Evolutionary conservation across 2,797 vertebrate species (phyloP), one percentile per base, ranked within the genome.

Genomic region (Halcyon leucocephala): DNA sequence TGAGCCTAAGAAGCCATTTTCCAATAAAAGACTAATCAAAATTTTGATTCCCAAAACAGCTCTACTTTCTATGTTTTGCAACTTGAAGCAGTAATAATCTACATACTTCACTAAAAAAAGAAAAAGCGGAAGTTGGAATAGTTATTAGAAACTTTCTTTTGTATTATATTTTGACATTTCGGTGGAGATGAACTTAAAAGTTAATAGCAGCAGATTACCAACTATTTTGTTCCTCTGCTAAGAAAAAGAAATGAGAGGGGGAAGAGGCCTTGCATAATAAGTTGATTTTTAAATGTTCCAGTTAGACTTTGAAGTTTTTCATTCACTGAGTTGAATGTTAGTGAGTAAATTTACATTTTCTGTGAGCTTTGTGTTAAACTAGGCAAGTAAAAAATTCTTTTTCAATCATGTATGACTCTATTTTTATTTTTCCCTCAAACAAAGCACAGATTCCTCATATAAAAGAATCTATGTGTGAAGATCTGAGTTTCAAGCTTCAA

Each of bases 311-410:
- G 82, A 96, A 85, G 89, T 77, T 85, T n/a, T 82, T 82, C 71
- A 89, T 94, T 91, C 76, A 95, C 20, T n/a, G 51, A 84, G 48
- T 44, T 78, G 42, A 94, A 94, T 72, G 51, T 65, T 82, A 82
- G 66, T 84, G 71, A 82, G 72, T 58, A 94, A 92, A 93, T 95
- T 81, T 88, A 80, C 82, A 93, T 94, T 91, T 94, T 93, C 49
- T 86, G 48, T 31, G 29, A 93, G 86, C 37, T 80, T 86, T 85
- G 29, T 93, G 52, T 87, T 82, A 87, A 96, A 77, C 57, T 46
- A 60, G 57, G 69, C 29, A 83, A 83, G 72, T 58, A 67, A 93
- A 91, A 92, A 74, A 37, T 57, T 28, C 4, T 71, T 93, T 96
- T 92, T 87, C 82, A 85, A 21, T 91, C 82, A 82, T 70, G 25